Conservation (phyloP, 2,797 vertebrate genomes). For the Pelobates cultripes region DNA sequence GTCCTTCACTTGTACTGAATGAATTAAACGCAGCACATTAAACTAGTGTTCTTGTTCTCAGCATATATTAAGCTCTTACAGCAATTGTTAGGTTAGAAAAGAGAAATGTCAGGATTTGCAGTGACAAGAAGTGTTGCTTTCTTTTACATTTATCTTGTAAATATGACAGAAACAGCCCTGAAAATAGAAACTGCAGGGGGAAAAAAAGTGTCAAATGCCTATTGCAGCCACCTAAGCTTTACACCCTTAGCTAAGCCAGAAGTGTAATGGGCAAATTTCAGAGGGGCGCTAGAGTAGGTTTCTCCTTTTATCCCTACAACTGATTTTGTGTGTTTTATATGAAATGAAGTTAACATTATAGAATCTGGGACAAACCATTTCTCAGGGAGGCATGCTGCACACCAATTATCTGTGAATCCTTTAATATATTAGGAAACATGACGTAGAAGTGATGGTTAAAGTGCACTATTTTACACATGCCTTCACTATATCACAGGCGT, state of each 20-base stretch:
- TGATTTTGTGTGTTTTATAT: background rate
- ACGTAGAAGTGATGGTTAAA: background rate
- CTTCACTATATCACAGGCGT: background rate
- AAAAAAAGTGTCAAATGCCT: no score
- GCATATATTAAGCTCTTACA: background rate
- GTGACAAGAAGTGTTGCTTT: background rate
- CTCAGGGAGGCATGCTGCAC: slow-evolving; percentile 26
- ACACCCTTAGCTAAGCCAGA: background rate
- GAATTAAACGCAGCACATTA: background rate
- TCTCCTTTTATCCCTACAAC: background rate
- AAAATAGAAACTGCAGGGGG: background rate
- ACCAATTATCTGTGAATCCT: slow-evolving; percentile 1
- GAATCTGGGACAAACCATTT: background rate
- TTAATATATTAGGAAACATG: background rate
- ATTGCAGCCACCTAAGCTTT: no score
- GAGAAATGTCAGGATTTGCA: background rate
- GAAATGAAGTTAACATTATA: background rate
- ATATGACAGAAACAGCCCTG: background rate
- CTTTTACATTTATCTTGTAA: background rate
- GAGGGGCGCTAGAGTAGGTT: background rate
- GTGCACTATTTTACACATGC: background rate
- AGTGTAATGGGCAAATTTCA: background rate
- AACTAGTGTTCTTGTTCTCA: no score
- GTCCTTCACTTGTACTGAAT: background rate
- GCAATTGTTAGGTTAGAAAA: background rate